These are phyloP conservation scores for Pristionchus entomophagus DNA, from an alignment of 2,888 invertebrate genomes.

Conservation along the genomic window DNA sequence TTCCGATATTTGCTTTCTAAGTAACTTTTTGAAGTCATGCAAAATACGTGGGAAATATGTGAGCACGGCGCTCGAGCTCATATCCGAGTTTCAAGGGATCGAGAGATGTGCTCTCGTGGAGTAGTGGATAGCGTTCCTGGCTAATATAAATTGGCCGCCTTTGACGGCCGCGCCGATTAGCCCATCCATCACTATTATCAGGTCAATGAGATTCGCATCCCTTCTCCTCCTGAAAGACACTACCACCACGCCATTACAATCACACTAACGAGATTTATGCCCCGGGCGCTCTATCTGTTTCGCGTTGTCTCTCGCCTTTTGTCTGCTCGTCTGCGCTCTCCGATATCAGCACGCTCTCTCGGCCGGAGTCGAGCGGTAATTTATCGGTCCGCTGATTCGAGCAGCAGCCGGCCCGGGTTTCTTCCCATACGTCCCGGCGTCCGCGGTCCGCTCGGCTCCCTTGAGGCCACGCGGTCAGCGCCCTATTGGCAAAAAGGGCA, in stretches of 20 bases:
- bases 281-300: neutral
- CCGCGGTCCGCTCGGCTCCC: neutral
- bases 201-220: constrained; percentile 1
- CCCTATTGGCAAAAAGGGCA: neutral
- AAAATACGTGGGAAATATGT: neutral
- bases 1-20: too few relatives aligned
- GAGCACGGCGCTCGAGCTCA: neutral
- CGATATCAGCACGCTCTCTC: neutral
- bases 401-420: neutral
- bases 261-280: constrained; percentile 30
- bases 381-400: constrained; percentile 38
- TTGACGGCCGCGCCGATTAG: neutral
- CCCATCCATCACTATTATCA: neutral
- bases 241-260: constrained; percentile 37
- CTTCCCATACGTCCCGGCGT: neutral
- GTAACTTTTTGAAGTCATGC: too few relatives aligned
- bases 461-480: neutral
- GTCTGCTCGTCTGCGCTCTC: neutral
- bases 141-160: neutral
- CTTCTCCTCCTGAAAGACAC: neutral
- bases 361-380: neutral
- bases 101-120: too few relatives aligned
- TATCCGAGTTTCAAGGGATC: too few relatives aligned
- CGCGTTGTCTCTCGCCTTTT: neutral
- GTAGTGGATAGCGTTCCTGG: too few relatives aligned